Percentiles rank a stretch among this genome's conserved stretches.
Evolutionary conservation across 2,888 invertebrate species (phyloP).

Genomic region (Polydrusus cervinus): DNA sequence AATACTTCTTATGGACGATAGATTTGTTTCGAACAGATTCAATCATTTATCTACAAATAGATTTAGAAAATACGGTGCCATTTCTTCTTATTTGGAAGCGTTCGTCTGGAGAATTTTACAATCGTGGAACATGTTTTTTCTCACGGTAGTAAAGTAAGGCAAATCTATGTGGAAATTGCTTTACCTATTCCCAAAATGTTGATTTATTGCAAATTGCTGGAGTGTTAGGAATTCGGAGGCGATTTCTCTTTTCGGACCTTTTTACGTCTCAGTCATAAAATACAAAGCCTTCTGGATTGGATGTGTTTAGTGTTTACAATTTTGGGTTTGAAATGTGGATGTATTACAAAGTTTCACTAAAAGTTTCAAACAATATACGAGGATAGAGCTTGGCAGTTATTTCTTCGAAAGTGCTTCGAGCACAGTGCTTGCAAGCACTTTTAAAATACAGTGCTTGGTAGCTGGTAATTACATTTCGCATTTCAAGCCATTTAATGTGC

Average conservation of each 20-base stretch:
- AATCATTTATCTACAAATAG: conserved; percentile 63
- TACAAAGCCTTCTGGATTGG: conserved; percentile 40
- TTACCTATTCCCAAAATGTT: conserved; percentile 61
- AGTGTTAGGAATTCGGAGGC: conserved; percentile 35
- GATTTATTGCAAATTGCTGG: conserved; percentile 65
- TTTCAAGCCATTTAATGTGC: too few species aligned
- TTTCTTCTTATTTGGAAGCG: conserved; percentile 55
- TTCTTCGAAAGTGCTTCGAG: too few species aligned
- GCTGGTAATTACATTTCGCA: too few species aligned
- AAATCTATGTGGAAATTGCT: conserved; percentile 59
- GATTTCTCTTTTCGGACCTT: conserved; percentile 50
- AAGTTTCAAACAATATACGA: not conserved
- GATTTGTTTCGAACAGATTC: conserved; percentile 57
- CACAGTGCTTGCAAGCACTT: too few species aligned
- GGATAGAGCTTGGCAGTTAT: too few species aligned
- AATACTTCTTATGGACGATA: conserved; percentile 68
- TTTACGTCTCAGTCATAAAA: conserved; percentile 54
- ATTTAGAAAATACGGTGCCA: conserved; percentile 55
- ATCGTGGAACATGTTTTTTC: conserved; percentile 64
- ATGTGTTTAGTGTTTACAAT: not conserved
- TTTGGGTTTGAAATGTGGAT: conserved; percentile 8
- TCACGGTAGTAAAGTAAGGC: conserved; percentile 63
- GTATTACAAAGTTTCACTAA: conserved; percentile 4
- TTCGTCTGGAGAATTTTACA: conserved; percentile 61
- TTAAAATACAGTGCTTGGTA: too few species aligned